These are phyloP conservation scores for Aelia acuminata DNA, from an alignment of 2,888 invertebrate genomes.

Conservation along the genomic window DNA sequence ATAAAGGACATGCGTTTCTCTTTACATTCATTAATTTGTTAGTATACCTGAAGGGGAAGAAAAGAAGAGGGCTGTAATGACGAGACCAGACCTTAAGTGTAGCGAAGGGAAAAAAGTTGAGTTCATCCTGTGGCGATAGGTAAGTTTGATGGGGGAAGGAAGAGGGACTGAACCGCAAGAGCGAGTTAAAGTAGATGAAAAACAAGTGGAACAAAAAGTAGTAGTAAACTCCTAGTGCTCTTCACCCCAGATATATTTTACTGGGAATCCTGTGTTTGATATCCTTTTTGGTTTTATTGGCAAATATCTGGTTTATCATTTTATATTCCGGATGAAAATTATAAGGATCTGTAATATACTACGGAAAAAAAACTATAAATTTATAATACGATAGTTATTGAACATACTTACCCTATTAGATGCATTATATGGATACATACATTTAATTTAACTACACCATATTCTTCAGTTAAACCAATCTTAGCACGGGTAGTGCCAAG, in stretches of 20 bases:
- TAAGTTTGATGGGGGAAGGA: constrained; percentile 11
- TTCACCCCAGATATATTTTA: neutral
- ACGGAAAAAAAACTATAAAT: neutral
- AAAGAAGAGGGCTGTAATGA: neutral
- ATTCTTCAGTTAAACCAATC: too few species aligned
- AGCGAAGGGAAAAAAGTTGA: constrained; percentile 11
- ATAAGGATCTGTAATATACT: neutral
- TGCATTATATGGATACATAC: too few species aligned
- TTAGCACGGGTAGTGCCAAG: too few species aligned
- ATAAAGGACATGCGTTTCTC: neutral
- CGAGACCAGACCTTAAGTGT: neutral
- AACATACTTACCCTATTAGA: too few species aligned
- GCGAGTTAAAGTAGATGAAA: constrained; percentile 36
- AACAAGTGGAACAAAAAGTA: constrained; percentile 18
- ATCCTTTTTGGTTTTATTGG: neutral
- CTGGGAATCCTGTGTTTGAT: neutral
- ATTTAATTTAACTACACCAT: too few species aligned
- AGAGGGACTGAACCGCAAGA: neutral
- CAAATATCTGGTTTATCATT: neutral
- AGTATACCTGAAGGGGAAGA: neutral
- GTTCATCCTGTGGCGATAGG: constrained; percentile 4
- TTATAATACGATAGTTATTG: too few species aligned
- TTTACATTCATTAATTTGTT: neutral
- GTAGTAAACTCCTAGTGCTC: neutral
- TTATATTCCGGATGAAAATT: neutral